Percentiles rank a stretch among this genome's conserved stretches.
Conservation (phyloP, 2,888 invertebrate species). For the Melikaiella ostensackeni region DNA sequence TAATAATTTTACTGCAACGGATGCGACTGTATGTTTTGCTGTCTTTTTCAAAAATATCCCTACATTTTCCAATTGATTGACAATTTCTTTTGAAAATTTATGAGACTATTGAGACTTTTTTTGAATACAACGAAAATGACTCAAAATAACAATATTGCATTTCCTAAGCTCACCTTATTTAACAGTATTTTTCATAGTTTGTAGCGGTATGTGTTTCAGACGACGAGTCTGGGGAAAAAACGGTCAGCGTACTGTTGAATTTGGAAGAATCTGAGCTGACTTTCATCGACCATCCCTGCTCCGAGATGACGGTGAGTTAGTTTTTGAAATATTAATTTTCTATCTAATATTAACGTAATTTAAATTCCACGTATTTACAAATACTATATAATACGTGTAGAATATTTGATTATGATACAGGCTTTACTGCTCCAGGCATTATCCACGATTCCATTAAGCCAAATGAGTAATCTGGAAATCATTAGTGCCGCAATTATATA, state of each 20-base stretch:
- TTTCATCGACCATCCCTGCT: conserved; percentile 92
- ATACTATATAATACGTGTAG: neutral
- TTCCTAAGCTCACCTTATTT: neutral
- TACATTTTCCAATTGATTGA: too few relatives aligned
- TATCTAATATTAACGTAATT: neutral
- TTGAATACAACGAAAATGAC: too few relatives aligned
- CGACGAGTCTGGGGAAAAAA: conserved; percentile 94
- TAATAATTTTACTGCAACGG: too few relatives aligned
- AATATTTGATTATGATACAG: neutral
- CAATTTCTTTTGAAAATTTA: too few relatives aligned
- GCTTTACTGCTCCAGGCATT: neutral
- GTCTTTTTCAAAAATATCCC: too few relatives aligned
- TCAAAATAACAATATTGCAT: neutral
- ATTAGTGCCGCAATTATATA: neutral
- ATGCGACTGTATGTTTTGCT: too few relatives aligned
- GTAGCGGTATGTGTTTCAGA: conserved; percentile 81
- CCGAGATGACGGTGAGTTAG: conserved; percentile 93
- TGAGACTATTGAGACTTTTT: too few relatives aligned
- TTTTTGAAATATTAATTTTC: neutral
- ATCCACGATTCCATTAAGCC: neutral
- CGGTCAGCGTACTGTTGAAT: conserved; percentile 92
- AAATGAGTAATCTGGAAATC: neutral
- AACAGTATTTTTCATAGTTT: conserved; percentile 33
- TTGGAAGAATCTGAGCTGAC: conserved; percentile 94
- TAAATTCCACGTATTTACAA: neutral